Base-by-base conservation (phyloP, 2,888 invertebrate species). In the Troides oblongomaculatus region DNA sequence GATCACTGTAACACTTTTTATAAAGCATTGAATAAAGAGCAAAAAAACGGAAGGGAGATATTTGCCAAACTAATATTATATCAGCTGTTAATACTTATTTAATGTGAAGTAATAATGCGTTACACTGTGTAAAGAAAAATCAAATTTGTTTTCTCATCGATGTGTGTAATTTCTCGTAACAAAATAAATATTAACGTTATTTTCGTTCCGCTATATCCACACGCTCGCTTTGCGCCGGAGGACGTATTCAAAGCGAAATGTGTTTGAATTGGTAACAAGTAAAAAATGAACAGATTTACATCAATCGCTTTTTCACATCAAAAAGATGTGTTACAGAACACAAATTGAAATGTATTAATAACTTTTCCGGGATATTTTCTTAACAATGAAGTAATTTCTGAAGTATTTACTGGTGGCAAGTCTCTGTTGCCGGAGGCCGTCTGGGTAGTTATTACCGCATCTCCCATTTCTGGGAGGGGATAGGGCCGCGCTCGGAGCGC, bases 91-190 rank as follows among this genome's bases (percentile, higher is more conserved):
- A 39, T 39, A 39, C 39, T 39, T 39, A 39, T 39, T 39, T 1
- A 39, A 39, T 6, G 8, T 36, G 36, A 6, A 39, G 10, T 10
- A 50, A 4, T 2, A 50, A 17, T 4, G 18, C 50, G 18, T 18
- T 50, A 5, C 17, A 50, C 50, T 4, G 50, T 50, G 21, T 21
- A 57, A 57, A 18, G 21, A n/a, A 57, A 57, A 21, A 12, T 8
- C 21, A 23, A 57, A 57, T 21, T 57, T n/a, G 21, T 57, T 57
- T 57, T 57, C 21, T 23, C 10, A 8, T 57, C n/a, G n/a, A 21
- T 21, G 57, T n/a, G 84, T 81, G 79, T 83, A 82, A 85, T 85
- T 87, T 87, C 84, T 86, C 86, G 86, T 85, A 85, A 87, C 74
- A 73, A 53, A 61, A 60, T 36, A 36, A 30, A 60, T 46, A 43